phyloP scores from a whole-genome alignment of 2,113 vertebrate genomes.

The Sturnira hondurensis region DNA sequence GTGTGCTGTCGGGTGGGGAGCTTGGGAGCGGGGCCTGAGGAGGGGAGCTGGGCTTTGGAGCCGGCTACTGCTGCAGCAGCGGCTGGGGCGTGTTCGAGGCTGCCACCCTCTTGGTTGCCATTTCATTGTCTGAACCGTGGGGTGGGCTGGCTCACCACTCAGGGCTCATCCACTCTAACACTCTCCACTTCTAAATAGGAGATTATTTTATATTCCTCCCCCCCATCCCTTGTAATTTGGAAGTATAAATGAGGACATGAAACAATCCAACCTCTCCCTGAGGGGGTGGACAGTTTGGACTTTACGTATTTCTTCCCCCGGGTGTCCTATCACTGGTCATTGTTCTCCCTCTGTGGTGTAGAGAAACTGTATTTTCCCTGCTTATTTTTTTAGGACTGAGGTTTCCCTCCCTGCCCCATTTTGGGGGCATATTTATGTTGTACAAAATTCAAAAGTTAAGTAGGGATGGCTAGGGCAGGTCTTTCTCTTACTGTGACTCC shows the following conservation, averaged over 20 bases:
- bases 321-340: background rate
- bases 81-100: accelerated
- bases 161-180: accelerated
- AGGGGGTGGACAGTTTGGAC: background rate
- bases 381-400: background rate
- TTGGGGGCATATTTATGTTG: background rate
- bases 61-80: background rate
- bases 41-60: background rate
- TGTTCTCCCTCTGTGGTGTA: background rate
- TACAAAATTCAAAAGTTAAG: background rate
- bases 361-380: background rate
- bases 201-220: background rate
- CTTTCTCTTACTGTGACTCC: background rate
- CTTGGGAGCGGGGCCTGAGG: accelerated
- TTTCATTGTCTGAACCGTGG: background rate
- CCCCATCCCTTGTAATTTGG: slow-evolving; percentile 1
- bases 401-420: background rate
- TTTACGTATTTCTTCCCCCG: background rate
- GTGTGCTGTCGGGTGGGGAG: background rate
- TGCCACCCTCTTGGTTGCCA: accelerated
- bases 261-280: background rate
- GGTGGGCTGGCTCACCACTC: background rate
- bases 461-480: accelerated
- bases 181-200: background rate
- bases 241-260: background rate